Evolutionary conservation across 2,113 vertebrate species (phyloP).

Genomic region (Jaculus jaculus): DNA sequence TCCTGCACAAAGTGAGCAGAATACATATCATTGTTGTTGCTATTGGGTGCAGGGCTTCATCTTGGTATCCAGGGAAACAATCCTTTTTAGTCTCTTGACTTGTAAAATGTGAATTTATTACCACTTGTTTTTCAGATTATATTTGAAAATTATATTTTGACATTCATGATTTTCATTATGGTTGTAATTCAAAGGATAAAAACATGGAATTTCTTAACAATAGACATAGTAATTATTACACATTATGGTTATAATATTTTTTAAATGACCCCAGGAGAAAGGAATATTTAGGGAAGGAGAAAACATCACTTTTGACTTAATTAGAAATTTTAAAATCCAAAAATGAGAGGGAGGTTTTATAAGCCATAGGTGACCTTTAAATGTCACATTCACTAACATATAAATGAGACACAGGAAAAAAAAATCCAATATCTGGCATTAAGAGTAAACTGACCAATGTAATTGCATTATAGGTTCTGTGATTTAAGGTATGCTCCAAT

Average conservation of each 20-base stretch:
- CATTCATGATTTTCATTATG: conserved; percentile 57
- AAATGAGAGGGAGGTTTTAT: conserved; percentile 58
- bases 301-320: conserved; percentile 60
- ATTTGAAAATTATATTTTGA: conserved; percentile 49
- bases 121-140: conserved; percentile 39
- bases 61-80: background rate
- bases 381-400: conserved; percentile 72
- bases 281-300: conserved; percentile 30
- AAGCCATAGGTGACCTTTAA: conserved; percentile 73
- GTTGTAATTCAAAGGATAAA: conserved; percentile 46
- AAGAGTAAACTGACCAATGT: conserved; percentile 71
- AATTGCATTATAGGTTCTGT: conserved; percentile 55
- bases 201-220: conserved; percentile 35
- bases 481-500: conserved; percentile 60
- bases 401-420: conserved; percentile 71
- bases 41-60: background rate
- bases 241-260: conserved; percentile 49
- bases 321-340: conserved; percentile 74
- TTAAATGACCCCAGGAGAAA: conserved; percentile 51
- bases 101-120: conserved; percentile 39
- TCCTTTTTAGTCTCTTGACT: conserved; percentile 1
- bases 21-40: background rate
- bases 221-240: conserved; percentile 55
- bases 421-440: conserved; percentile 70
- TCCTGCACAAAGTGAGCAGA: background rate